phyloP scores from a whole-genome alignment of 2,888 invertebrate species.

The Chaitophorus viminalis region DNA sequence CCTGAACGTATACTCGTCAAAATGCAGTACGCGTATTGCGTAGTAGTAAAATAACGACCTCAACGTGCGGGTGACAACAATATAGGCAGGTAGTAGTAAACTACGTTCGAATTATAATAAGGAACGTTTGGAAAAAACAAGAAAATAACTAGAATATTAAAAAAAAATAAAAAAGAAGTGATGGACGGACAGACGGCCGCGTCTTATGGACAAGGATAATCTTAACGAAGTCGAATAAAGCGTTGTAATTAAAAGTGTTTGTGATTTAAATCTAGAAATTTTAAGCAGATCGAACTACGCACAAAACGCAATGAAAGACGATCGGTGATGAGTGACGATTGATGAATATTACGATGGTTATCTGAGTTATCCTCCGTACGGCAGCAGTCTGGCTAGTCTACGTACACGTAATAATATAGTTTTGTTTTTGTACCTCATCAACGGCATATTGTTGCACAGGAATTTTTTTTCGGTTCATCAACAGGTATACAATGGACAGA shows the following conservation, averaged over 20 bases:
- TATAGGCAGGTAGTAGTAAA: constrained; percentile 12
- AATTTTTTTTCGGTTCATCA: background rate
- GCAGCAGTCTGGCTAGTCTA: background rate
- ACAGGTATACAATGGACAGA: background rate
- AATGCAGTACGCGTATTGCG: background rate
- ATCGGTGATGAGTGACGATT: too few relatives aligned
- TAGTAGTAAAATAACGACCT: constrained; percentile 18
- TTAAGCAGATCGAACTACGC: background rate
- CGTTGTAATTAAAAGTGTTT: constrained; percentile 34
- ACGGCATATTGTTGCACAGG: background rate
- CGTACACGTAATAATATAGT: background rate
- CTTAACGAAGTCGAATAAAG: background rate
- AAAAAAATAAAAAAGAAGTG: background rate
- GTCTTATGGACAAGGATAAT: background rate
- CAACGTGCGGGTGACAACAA: constrained; percentile 6
- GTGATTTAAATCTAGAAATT: constrained; percentile 47
- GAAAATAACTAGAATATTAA: background rate
- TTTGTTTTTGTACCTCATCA: background rate
- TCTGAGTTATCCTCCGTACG: background rate
- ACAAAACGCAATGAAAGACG: background rate
- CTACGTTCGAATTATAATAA: background rate
- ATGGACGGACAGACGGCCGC: too few relatives aligned
- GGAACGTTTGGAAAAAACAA: background rate
- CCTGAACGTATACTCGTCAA: background rate
- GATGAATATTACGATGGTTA: background rate